A percentile compares a stretch with the other conserved stretches of the same genome.
Conservation (phyloP, 2,888 invertebrate species). For the Urechis unicinctus region DNA sequence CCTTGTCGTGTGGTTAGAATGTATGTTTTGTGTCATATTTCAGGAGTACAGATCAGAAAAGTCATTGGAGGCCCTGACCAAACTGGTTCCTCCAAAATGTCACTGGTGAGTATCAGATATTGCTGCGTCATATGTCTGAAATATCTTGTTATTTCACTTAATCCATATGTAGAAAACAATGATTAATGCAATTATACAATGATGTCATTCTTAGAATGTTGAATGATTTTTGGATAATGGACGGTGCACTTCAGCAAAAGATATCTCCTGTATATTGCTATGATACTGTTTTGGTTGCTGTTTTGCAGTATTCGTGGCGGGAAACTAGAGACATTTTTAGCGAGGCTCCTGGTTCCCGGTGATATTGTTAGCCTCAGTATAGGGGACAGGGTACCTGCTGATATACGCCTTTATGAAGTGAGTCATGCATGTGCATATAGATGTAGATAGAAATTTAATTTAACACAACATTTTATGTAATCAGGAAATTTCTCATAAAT, state of each 20-base stretch:
- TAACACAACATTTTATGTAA: too few species aligned
- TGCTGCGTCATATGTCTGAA: not conserved
- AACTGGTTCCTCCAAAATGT: slow-evolving; percentile 92
- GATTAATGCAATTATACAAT: too few species aligned
- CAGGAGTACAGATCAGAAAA: slow-evolving; percentile 86
- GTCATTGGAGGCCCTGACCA: slow-evolving; percentile 91
- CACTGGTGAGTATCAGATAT: slow-evolving; percentile 59
- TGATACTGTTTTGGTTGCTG: too few species aligned
- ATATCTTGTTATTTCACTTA: not conserved
- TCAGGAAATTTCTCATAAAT: too few species aligned
- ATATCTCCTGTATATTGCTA: not conserved
- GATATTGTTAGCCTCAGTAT: slow-evolving; percentile 88
- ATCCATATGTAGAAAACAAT: not conserved
- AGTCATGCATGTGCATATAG: too few species aligned
- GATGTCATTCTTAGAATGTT: too few species aligned
- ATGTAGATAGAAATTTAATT: too few species aligned
- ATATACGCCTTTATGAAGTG: slow-evolving; percentile 83
- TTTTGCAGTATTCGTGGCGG: slow-evolving; percentile 74
- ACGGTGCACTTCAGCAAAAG: too few species aligned
- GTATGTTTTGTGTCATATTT: not conserved
- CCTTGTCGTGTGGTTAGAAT: not conserved
- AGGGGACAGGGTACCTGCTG: slow-evolving; percentile 95
- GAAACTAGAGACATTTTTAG: slow-evolving; percentile 79
- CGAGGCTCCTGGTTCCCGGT: slow-evolving; percentile 92
- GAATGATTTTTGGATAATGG: not conserved